Base-by-base conservation (phyloP, 2,113 vertebrate genomes). In the Rhipidura dahli region DNA sequence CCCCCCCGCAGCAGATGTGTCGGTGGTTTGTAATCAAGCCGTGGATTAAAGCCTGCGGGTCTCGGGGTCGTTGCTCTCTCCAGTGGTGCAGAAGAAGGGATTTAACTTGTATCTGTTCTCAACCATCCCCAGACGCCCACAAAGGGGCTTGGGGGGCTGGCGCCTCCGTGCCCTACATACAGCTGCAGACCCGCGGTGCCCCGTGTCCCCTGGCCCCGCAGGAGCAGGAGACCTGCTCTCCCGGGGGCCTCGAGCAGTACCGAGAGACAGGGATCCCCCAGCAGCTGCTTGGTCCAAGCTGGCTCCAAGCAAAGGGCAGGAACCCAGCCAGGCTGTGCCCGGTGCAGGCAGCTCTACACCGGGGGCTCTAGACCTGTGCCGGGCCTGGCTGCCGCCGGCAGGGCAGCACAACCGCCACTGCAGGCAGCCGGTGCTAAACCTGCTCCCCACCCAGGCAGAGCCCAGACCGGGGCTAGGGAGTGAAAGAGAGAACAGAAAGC, bases 41-140 rank as follows among this genome's bases (percentile, higher is more conserved):
- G 3, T 65, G 90, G 96, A 97, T 97, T 97, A 97, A 97, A 47
- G 83, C 66, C 61, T 39, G 63, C 31, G 23, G 92, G 81, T 73
- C 75, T 69, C 12, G 42, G 78, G 93, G 85, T 71, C 78, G 28
- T 59, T 18, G 6, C 35, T 61, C 44, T 78, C 75, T 80, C 89
- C 89, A 23, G 81, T 2, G 54, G 75, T 37, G 79, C 75, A 31
- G 57, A 76, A 86, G 49, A 61, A 2, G 31, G 87, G 96, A 96
- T 95, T 96, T 95, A 94, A 73, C 18, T 71, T 1, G 4, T 47
- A 42, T 84, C 76, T 88, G 84, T 7, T 83, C 56, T 54, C 72
- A 68, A 37, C 71, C 54, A 37, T 6, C 57, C 72, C 53, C 59
- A 59, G 88, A 53, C 47, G 24, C 28, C 20, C 84, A 9, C 24